Evolutionary conservation across 2,113 vertebrate genomes (phyloP), one percentile per base, ranked within the genome.

Genomic region (Stomatorhinus ivindoensis): DNA sequence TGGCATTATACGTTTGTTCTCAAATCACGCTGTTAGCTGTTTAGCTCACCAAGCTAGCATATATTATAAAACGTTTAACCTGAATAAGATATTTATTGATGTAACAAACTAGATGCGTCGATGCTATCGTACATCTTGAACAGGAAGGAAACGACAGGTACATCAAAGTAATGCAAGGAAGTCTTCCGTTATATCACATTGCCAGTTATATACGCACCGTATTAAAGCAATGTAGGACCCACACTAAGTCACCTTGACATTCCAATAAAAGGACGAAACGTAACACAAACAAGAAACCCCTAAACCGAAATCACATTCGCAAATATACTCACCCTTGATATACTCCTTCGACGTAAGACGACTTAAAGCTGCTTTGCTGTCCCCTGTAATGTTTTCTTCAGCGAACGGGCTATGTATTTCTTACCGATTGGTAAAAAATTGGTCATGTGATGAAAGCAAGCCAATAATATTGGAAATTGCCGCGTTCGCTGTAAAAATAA

Each of bases 321-420:
- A n/a, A 35, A 9, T n/a, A 55, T 39, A 87, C 85, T 55, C 50
- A 87, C 85, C 85, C 31, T 50, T 27, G 10, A 55, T 19, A 39
- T 53, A 87, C 8, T 53, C 27, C 8, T 48, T 35, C 11, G n/a
- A 31, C 24, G 15, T 44, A 31, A 31, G 24, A 11, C 3, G 46
- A 61, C 89, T 47, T 82, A n/a, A 42, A 86, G 15, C 15, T 11
- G 19, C 24, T 83, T 69, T 13, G 87, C 61, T 69, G 88, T 2
- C 44, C n/a, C 24, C n/a, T 15, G 19, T 50, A 48, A 76, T 35
- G 21, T 80, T 50, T 39, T 53, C 17, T 47, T 39, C 44, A 48
- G 21, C 69, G 65, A 35, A 48, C 44, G 10, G 21, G 73, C 88
- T 91, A 19, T 21, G 89, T 88, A 90, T 87, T 82, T 35, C 46